Percentiles rank a stretch among this genome's conserved stretches.
Evolutionary conservation across 2,113 vertebrate genomes (phyloP).

Genomic region (Zapus hudsonius): DNA sequence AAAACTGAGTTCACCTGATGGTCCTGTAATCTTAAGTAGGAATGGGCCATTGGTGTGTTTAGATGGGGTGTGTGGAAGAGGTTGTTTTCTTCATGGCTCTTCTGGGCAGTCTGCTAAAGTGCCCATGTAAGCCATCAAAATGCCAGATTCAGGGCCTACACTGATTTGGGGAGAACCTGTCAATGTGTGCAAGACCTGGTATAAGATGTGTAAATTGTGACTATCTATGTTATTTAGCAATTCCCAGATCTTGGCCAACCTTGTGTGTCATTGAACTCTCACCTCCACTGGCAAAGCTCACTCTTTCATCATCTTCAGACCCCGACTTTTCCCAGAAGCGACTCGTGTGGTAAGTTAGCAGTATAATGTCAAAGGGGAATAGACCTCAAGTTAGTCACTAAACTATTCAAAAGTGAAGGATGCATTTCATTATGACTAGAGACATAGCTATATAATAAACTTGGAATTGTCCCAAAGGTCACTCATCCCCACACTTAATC

Average conservation of each 20-base stretch:
- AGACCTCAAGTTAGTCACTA: neutral
- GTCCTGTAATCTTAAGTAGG: neutral
- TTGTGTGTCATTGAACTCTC: neutral
- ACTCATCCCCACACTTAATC: neutral
- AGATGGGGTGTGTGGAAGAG: too few relatives aligned
- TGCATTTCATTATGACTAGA: neutral
- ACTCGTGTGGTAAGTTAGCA: neutral
- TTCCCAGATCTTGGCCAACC: neutral
- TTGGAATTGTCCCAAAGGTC: neutral
- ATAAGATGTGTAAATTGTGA: neutral
- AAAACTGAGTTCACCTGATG: too few relatives aligned
- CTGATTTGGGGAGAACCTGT: neutral
- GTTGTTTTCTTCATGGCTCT: neutral
- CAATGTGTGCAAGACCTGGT: neutral
- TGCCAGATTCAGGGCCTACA: neutral
- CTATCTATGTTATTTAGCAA: neutral
- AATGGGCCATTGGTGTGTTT: neutral
- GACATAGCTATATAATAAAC: neutral
- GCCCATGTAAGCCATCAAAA: neutral
- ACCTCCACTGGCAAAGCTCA: neutral
- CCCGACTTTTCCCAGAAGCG: neutral
- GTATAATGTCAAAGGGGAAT: neutral
- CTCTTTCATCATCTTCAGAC: neutral
- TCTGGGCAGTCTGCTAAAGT: neutral
- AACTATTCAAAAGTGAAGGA: neutral